These are phyloP conservation scores for Halictus rubicundus DNA, from an alignment of 1,140 invertebrate species.

Conservation along the genomic window DNA sequence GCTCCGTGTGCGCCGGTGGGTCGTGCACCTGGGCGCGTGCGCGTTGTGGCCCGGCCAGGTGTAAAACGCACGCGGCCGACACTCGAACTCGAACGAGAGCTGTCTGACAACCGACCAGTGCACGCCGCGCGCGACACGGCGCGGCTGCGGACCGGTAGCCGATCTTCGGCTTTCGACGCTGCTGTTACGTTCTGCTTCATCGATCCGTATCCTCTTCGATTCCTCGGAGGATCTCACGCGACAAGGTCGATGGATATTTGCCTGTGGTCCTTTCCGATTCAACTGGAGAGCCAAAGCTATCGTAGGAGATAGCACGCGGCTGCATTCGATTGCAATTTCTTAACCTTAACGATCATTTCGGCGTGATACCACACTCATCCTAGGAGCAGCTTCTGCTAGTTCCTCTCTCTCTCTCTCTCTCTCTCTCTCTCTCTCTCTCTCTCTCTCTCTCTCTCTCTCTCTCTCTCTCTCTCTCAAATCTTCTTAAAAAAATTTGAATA, in stretches of 20 bases:
- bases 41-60: constrained; percentile 58
- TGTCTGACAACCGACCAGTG: constrained; percentile 41
- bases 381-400: too few relatives aligned
- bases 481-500: too few relatives aligned
- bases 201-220: neutral
- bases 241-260: neutral
- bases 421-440: too few relatives aligned
- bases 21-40: constrained; percentile 77
- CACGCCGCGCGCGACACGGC: constrained; percentile 31
- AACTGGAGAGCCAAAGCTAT: neutral
- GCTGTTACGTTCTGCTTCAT: neutral
- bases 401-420: too few relatives aligned
- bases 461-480: too few relatives aligned
- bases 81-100: neutral
- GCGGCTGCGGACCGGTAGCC: neutral
- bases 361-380: too few relatives aligned
- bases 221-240: neutral
- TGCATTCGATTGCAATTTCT: neutral
- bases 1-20: constrained; percentile 59
- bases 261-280: neutral
- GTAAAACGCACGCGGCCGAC: constrained; percentile 56
- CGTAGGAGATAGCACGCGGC: neutral
- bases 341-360: neutral
- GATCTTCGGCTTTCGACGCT: constrained; percentile 1
- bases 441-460: too few relatives aligned